Percentiles rank a stretch among this genome's conserved stretches.
phyloP scores from a whole-genome alignment of 2,113 vertebrate genomes.

The Actinemys pallida region DNA sequence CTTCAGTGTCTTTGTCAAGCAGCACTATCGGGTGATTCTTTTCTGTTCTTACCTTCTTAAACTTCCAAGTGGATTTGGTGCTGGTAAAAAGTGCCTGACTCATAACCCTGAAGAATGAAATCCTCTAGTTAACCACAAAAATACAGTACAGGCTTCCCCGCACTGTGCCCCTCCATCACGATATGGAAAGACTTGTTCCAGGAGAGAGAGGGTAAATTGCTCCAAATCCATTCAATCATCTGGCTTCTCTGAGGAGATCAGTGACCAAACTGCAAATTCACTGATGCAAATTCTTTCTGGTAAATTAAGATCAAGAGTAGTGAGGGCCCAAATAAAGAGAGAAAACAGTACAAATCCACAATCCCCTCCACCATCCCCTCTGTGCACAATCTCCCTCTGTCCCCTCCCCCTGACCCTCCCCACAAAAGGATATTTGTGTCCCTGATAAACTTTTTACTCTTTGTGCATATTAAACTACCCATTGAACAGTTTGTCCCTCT shows the following conservation, averaged over 20 bases:
- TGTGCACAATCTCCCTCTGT: not conserved
- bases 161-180: not conserved
- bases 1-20: not conserved
- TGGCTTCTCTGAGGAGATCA: not conserved
- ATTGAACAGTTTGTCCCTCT: not conserved
- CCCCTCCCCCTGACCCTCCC: not conserved
- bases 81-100: not conserved
- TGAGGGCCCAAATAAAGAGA: not conserved
- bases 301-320: not conserved
- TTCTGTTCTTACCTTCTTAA: not conserved
- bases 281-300: not conserved
- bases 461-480: not conserved
- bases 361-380: not conserved
- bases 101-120: not conserved
- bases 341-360: not conserved
- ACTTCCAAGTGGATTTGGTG: not conserved
- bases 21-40: not conserved
- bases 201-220: not conserved
- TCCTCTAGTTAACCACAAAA: not conserved
- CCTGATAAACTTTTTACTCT: not conserved
- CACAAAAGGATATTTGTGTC: not conserved
- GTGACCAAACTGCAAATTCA: not conserved
- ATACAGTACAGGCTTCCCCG: not conserved
- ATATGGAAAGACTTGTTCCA: not conserved
- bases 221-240: not conserved